These are phyloP conservation scores for Alca torda DNA, from an alignment of 2,797 vertebrate species.

Conservation along the genomic window DNA sequence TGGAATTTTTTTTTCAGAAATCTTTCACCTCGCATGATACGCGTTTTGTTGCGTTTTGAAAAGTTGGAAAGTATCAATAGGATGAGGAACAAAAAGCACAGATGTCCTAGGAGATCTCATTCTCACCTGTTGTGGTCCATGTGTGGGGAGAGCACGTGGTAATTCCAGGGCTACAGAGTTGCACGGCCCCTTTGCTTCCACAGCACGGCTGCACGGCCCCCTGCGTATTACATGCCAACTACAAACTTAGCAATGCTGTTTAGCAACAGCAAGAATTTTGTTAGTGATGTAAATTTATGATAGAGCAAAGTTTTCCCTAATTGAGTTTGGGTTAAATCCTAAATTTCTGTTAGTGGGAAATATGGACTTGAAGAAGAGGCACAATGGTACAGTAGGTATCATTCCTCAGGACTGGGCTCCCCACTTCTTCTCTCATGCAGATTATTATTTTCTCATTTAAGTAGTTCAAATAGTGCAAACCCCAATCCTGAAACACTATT, in stretches of 20 bases:
- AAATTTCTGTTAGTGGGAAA: neutral
- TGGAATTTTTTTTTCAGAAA: neutral
- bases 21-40: neutral
- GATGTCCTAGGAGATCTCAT: neutral
- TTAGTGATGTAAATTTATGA: neutral
- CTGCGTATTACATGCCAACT: neutral
- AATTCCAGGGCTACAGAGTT: neutral
- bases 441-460: neutral
- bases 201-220: rapidly evolving
- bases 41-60: neutral
- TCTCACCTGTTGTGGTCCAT: neutral
- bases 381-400: neutral
- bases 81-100: neutral
- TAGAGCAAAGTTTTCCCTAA: neutral
- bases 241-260: neutral
- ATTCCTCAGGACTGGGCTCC: neutral
- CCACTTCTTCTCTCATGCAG: neutral
- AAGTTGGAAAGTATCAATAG: neutral
- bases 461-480: neutral
- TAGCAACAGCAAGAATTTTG: neutral
- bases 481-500: neutral
- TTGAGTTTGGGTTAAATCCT: neutral
- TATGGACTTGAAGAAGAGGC: neutral
- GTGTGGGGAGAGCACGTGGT: neutral
- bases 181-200: too few relatives aligned